Evolutionary conservation across 2,113 vertebrate species (phyloP), one percentile per base, ranked within the genome.

Genomic region (Platycercus adscitus): DNA sequence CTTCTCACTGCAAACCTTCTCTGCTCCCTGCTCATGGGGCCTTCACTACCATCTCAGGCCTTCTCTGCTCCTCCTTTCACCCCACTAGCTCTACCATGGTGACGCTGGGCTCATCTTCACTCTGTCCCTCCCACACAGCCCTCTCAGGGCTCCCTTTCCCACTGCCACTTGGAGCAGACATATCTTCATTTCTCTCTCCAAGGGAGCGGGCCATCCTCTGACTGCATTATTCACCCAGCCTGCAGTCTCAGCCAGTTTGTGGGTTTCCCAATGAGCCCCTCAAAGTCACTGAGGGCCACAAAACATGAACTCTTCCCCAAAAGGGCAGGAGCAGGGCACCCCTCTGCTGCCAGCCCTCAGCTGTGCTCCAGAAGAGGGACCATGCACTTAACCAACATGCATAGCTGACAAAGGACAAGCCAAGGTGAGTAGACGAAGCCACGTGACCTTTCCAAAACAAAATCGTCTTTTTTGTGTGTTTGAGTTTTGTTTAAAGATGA

Each of bases 51-150:
- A 50, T 55, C 73, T 50, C 23, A 64, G 52, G 47, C 43, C 11
- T 87, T 79, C 39, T 44, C 52, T 63, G n/a, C 46, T 80, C 72
- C 47, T 81, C n/a, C 18, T 84, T 16, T 10, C 17, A 7, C 19
- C 41, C 20, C 37, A 4, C 6, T 8, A 0, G 16, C 64, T 41
- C 28, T 53, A 53, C 18, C 17, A 8, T 4, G 6, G 44, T 28
- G 49, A 15, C 10, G 52, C 66, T 21, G 66, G 47, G 29, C 39
- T 85, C 18, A 8, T 29, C 13, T 28, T 63, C 14, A 52, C 24
- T n/a, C 19, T 0, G 0, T 39, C 60, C 53, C 12, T 24, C n/a
- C 76, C 2, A 1, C 26, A 39, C 35, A 64, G 49, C 25, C 13
- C 3, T 43, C 39, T 50, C 77, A 4, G 26, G 52, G n/a, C 43